These are phyloP conservation scores for Drosophila formosana DNA, from an alignment of 2,888 invertebrate species.

Conservation along the genomic window DNA sequence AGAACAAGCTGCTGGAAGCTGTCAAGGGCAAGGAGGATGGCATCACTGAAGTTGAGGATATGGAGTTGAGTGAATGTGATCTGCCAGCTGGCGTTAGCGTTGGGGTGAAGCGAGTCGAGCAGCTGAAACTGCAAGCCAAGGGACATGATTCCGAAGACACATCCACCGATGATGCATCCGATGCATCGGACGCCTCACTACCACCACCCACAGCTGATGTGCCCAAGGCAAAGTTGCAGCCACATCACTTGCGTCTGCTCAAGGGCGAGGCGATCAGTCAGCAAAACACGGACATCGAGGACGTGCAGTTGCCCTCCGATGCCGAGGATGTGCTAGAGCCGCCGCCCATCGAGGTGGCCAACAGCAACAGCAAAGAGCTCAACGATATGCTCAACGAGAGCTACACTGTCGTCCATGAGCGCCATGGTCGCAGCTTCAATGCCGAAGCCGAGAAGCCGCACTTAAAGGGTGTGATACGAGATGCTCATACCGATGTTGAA, in stretches of 20 bases:
- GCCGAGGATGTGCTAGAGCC: slow-evolving; percentile 85
- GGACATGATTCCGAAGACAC: slow-evolving; percentile 85
- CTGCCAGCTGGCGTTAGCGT: slow-evolving; percentile 46
- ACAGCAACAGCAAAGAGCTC: slow-evolving; percentile 79
- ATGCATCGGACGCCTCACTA: slow-evolving; percentile 58
- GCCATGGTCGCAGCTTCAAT: slow-evolving; percentile 85
- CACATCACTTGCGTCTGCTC: slow-evolving; percentile 50
- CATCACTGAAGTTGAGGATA: slow-evolving; percentile 85
- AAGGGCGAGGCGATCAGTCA: slow-evolving; percentile 60
- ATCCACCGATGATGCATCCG: slow-evolving; percentile 84
- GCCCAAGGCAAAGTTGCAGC: slow-evolving; percentile 36
- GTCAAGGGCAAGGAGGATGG: slow-evolving; percentile 61
- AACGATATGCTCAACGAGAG: slow-evolving; percentile 85
- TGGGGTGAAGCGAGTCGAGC: slow-evolving; percentile 48
- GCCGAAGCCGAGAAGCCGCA: slow-evolving; percentile 86
- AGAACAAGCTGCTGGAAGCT: slow-evolving; percentile 75
- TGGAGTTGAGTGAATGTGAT: slow-evolving; percentile 84
- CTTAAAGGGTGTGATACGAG: slow-evolving; percentile 86
- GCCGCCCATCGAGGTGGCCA: slow-evolving; percentile 47
- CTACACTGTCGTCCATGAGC: slow-evolving; percentile 85
- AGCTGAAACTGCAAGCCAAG: slow-evolving; percentile 55
- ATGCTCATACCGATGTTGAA: slow-evolving; percentile 86
- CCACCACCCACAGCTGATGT: slow-evolving; percentile 40
- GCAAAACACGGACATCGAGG: slow-evolving; percentile 85
- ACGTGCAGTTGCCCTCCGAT: slow-evolving; percentile 85